Evolutionary conservation across 2,888 invertebrate species (phyloP).

Genomic region (Erebia palarica): DNA sequence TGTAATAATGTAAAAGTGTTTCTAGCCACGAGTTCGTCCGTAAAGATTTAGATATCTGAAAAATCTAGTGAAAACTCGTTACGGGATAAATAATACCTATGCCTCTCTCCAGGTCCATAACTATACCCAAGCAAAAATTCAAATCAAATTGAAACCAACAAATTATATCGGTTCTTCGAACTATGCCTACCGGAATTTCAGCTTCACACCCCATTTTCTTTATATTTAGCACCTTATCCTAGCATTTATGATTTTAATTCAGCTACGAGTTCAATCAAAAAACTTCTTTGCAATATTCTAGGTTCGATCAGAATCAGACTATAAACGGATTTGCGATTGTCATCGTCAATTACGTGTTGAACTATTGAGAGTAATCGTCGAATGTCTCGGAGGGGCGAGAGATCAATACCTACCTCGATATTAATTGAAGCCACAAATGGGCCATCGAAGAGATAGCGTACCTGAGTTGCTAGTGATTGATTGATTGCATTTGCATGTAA

Average conservation of each 20-base stretch:
- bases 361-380: slow-evolving; percentile 22
- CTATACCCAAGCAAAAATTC: no score
- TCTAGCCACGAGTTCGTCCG: no score
- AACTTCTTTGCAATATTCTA: background rate
- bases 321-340: slow-evolving; percentile 15
- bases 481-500: slow-evolving; percentile 18
- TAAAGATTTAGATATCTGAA: no score
- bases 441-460: slow-evolving; percentile 13
- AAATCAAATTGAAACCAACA: no score
- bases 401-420: slow-evolving; percentile 27
- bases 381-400: slow-evolving; percentile 21
- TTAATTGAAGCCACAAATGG: slow-evolving; percentile 27
- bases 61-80: no score
- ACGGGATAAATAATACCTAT: no score
- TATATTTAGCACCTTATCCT: no score
- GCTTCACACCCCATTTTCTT: no score
- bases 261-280: background rate
- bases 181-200: no score
- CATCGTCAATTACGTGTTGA: slow-evolving; percentile 21
- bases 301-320: background rate
- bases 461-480: slow-evolving; percentile 16
- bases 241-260: background rate
- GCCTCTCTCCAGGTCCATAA: no score
- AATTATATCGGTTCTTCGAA: background rate
- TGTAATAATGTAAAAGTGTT: no score